Evolutionary conservation across 2,888 invertebrate species (phyloP), one percentile per base, ranked within the genome.

Genomic region (Hydrotaea diabolus): DNA sequence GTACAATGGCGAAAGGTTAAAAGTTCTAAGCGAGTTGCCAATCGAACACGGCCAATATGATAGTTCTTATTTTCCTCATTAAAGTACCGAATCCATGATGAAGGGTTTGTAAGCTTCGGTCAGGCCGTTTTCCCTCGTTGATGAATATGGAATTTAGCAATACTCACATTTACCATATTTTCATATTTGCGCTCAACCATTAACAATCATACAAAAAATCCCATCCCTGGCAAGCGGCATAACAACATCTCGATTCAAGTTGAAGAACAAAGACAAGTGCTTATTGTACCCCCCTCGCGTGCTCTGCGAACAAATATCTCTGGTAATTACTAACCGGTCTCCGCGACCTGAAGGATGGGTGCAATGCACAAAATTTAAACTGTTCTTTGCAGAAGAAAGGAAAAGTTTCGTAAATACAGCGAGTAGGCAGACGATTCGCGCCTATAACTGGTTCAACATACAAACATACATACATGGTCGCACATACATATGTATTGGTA

Each of bases 311-410:
- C 15, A 3, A 15, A 21, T 13, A 36, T 13, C 62, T n/a, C n/a
- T n/a, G 26, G 31, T 62, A 62, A 62, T 62, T 31, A 62, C 31
- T 62, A 62, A 62, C 62, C 62, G 31, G 62, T 62, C 62, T n/a
- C 62, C 15, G 55, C 13, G 26, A 15, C 0, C 43, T 43, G 43
- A 43, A 15, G 15, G n/a, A 49, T 49, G 59, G 0, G 59, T 59
- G n/a, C 26, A 23, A 15, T 59, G 59, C 15, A 26, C 7, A 11
- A 26, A 1, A 9, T 23, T 9, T 3, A 17, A 26, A 62, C 59
- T n/a, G 26, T 23, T 59, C 3, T 31, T 31, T 31, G 31, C 31
- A n/a, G 31, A 26, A 62, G 31, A n/a, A 59, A 59, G 26, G 26
- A 59, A 59, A 5, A 31, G 31, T 17, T n/a, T n/a, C 8, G n/a